Base-by-base conservation (phyloP, 2,888 invertebrate genomes). In the Campoletis raptor region DNA sequence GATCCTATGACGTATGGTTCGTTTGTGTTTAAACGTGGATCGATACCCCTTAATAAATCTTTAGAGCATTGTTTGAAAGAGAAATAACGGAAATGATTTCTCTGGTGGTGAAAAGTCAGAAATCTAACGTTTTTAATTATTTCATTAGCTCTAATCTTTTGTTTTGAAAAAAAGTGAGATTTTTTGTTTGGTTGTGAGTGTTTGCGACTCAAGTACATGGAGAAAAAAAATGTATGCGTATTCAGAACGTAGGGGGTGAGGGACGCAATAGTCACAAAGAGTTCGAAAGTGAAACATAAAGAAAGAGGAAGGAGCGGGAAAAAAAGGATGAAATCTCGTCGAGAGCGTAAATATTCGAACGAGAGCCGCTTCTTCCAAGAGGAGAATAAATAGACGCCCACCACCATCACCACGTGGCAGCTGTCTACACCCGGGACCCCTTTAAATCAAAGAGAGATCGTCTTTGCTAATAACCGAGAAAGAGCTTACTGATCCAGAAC, bases 301-400 rank as follows among this genome's bases (percentile, higher is more conserved):
- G 78, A 81, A 83, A 74, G 81, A 72, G 70, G 52, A 66, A 64
- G 67, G 37, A 72, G 61, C 67, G 37, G 45, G 69, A 52, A 61
- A 45, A 57, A 67, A 79, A 61, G 48, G 61, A 81, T 80, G 72
- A 52, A 77, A 81, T 81, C 78, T 79, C 82, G 82, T 86, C 81
- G 86, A 83, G 81, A 88, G 80, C 80, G 83, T 89, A 88, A 89
- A 89, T 89, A 89, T 90, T 90, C 89, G 87, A 88, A 90, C 80
- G 89, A 85, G 83, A 80, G 86, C 76, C 83, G 77, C 87, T 90
- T 87, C 88, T 90, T 91, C 91, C 90, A 87, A 89, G 91, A 91
- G 90, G 89, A 88, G 90, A 91, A 91, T 91, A 91, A 91, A 91
- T 91, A 91, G 91, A 91, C 89, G 88, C 88, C 87, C 87, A 87